These are phyloP conservation scores for Thecophora atra DNA, from an alignment of 2,888 invertebrate genomes.

Conservation along the genomic window DNA sequence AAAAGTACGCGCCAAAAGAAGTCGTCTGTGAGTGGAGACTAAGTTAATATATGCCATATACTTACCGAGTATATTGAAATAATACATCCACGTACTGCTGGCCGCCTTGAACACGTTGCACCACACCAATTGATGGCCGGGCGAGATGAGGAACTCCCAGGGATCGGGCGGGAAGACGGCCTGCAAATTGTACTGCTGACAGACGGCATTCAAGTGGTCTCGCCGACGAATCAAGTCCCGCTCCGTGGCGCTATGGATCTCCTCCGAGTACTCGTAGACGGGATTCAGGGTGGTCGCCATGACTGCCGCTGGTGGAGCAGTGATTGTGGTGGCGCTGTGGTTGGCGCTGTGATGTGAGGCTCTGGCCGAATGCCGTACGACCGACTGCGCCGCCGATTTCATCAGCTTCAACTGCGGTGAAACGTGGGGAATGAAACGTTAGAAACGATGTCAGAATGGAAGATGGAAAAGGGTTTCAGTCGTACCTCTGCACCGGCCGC, in stretches of 20 bases:
- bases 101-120: constrained; percentile 81
- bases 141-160: constrained; percentile 79
- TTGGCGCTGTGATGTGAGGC: constrained; percentile 40
- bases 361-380: not conserved
- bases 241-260: constrained; percentile 65
- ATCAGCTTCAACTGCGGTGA: constrained; percentile 41
- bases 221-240: constrained; percentile 68
- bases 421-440: not conserved
- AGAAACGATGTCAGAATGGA: not conserved
- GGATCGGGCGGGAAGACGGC: constrained; percentile 70
- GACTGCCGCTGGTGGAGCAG: constrained; percentile 29
- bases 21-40: not conserved
- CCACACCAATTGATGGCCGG: constrained; percentile 76
- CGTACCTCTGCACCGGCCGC: not conserved
- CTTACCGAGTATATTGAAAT: constrained; percentile 77
- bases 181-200: constrained; percentile 65
- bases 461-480: not conserved
- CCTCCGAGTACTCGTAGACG: constrained; percentile 66
- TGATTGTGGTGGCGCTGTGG: constrained; percentile 42
- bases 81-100: constrained; percentile 83
- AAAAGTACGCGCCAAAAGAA: constrained; percentile 32
- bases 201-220: constrained; percentile 67
- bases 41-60: not conserved
- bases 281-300: constrained; percentile 61
- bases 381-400: constrained; percentile 49